phyloP scores from a whole-genome alignment of 2,113 vertebrate species.

The Callocephalon fimbriatum region DNA sequence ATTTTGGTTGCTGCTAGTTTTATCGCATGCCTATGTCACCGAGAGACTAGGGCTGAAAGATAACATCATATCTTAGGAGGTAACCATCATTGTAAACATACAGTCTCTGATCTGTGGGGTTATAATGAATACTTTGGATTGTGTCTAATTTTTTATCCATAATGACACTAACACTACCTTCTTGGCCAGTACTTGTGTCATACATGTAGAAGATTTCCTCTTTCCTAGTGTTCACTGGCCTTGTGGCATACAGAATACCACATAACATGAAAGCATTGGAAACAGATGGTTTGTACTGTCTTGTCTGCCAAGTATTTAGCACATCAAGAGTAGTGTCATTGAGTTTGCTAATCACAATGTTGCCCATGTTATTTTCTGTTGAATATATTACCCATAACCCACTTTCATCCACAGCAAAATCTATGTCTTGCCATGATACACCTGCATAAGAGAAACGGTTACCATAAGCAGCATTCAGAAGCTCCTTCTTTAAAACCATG shows the following conservation, averaged over 20 bases:
- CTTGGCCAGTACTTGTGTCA: conserved; percentile 80
- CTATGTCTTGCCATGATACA: conserved; percentile 89
- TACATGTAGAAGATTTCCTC: conserved; percentile 93
- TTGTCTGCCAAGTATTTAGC: conserved; percentile 89
- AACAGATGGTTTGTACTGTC: conserved; percentile 81
- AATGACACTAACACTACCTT: conserved; percentile 51
- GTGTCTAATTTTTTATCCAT: conserved; percentile 76
- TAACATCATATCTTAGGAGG: conserved; percentile 68
- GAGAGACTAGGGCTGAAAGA: conserved; percentile 19
- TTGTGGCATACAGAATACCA: conserved; percentile 90
- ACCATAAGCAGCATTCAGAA: conserved; percentile 80
- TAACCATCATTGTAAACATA: conserved; percentile 79
- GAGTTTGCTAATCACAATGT: conserved; percentile 92
- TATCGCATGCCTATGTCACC: background rate
- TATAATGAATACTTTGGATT: conserved; percentile 78
- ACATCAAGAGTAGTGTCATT: conserved; percentile 91
- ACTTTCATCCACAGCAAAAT: conserved; percentile 90
- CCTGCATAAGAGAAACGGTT: conserved; percentile 91
- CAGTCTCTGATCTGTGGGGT: conserved; percentile 76
- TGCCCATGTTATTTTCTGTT: conserved; percentile 89
- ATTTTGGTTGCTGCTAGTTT: background rate
- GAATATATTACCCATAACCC: conserved; percentile 97
- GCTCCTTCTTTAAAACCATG: conserved; percentile 8
- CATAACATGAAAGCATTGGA: conserved; percentile 94
- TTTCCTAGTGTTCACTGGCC: conserved; percentile 71